Base-by-base conservation (phyloP, 2,113 vertebrate genomes). In the Lutjanus erythropterus region DNA sequence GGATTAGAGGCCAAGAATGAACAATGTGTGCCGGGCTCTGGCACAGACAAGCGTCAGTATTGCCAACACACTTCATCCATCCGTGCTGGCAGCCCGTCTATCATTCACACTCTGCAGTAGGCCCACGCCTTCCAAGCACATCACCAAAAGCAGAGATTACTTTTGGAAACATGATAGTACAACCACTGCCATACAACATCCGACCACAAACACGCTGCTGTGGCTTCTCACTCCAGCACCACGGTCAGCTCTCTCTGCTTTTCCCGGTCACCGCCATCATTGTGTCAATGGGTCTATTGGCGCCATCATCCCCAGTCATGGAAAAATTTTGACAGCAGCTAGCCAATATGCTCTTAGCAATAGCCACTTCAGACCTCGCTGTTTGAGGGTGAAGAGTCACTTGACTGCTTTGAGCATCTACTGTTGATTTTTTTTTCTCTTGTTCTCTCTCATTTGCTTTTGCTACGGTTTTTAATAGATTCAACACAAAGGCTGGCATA, bases 41-140 rank as follows among this genome's bases (percentile, higher is more conserved):
- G 90, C 88, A 74, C 73, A 66, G 87, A 74, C 70, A 10, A 42
- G 81, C 41, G n/a, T 78, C 83, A 71, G 75, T 41, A 9, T 75
- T 83, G 83, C 89, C 86, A 85, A 75, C 71, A 70, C 86, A 68
- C 79, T 80, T 91, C 90, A 90, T 91, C 87, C 84, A 86, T 86
- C 88, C 79, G 27, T n/a, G 68, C 78, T 89, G 92, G 86, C 89
- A 89, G 64, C 67, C 77, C 60, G 83, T 88, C 87, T 80, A 83
- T 90, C 86, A 87, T 67, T 83, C 71, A 46, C 74, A 83, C 84
- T 73, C 85, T 46, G 78, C 86, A 69, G 86, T 42, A 23, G 42
- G 68, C 75, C 55, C 55, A 29, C 61, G 27, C 64, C 72, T 64
- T 84, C 86, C 76, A 66, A 74, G 81, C 71, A 73, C 80, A 80